phyloP scores from a whole-genome alignment of 2,113 vertebrate species.

The Seriola dumerili region DNA sequence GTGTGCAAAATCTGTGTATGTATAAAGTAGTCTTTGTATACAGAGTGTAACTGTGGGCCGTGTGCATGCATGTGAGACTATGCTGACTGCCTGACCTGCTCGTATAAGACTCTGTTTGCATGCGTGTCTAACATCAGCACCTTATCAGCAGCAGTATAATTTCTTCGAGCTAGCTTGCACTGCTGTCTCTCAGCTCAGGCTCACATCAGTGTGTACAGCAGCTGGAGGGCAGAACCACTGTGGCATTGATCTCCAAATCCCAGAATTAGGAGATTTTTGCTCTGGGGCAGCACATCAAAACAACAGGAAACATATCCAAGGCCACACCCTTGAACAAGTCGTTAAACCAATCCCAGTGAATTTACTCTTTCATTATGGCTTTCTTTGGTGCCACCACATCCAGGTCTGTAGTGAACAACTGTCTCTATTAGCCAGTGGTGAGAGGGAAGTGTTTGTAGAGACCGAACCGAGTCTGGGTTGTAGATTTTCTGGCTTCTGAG shows the following conservation, averaged over 20 bases:
- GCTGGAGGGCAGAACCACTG: conserved; percentile 61
- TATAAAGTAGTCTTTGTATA: not conserved
- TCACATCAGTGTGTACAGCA: conserved; percentile 55
- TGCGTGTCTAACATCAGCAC: conserved; percentile 1
- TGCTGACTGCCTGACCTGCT: conserved; percentile 7
- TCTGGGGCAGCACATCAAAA: conserved; percentile 48
- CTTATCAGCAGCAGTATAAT: conserved; percentile 10
- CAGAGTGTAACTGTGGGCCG: conserved; percentile 18
- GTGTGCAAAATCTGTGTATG: not conserved
- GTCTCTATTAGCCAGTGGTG: not conserved
- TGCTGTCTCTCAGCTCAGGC: conserved; percentile 42
- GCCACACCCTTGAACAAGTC: conserved; percentile 55
- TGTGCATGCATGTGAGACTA: conserved; percentile 1
- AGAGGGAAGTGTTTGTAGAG: conserved; percentile 6
- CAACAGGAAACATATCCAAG: conserved; percentile 45
- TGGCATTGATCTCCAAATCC: conserved; percentile 71
- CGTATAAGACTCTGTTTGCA: not conserved
- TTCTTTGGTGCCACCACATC: conserved; percentile 17
- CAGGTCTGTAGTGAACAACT: conserved; percentile 3
- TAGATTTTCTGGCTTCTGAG: not conserved
- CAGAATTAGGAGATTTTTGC: conserved; percentile 58
- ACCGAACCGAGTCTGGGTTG: not conserved
- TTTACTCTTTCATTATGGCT: conserved; percentile 14
- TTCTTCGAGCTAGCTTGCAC: conserved; percentile 12
- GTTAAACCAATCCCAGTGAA: conserved; percentile 26